phyloP scores from a whole-genome alignment of 2,113 vertebrate genomes.

The Cynopterus brachyotis region DNA sequence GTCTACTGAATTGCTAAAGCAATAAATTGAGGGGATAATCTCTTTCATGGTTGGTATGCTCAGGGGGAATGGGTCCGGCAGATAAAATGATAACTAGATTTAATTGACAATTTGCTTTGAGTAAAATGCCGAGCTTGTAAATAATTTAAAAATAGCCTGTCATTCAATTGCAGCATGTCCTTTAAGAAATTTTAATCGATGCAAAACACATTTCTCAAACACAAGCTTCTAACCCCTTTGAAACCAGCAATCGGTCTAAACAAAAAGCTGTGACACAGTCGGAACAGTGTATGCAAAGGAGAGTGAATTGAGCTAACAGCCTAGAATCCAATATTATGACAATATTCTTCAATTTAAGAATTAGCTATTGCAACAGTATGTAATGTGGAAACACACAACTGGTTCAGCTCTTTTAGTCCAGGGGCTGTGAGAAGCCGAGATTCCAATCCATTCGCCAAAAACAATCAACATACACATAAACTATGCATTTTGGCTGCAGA shows the following conservation, averaged over 20 bases:
- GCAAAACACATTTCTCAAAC: slow-evolving; percentile 82
- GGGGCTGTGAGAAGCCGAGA: slow-evolving; percentile 71
- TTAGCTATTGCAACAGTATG: background rate
- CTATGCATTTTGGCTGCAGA: slow-evolving; percentile 62
- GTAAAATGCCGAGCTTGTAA: slow-evolving; percentile 76
- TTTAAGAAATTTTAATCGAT: slow-evolving; percentile 84
- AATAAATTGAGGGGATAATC: slow-evolving; percentile 76
- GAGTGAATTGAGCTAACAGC: slow-evolving; percentile 75
- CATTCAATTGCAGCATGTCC: slow-evolving; percentile 76
- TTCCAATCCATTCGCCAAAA: slow-evolving; percentile 40
- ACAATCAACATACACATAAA: slow-evolving; percentile 50
- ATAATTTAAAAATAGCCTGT: slow-evolving; percentile 79
- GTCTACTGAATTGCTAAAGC: slow-evolving; percentile 74
- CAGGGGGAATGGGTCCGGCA: slow-evolving; percentile 62
- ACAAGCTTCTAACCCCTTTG: slow-evolving; percentile 59
- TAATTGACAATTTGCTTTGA: slow-evolving; percentile 76
- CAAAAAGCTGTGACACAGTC: slow-evolving; percentile 58
- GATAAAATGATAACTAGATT: slow-evolving; percentile 76
- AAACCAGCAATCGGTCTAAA: slow-evolving; percentile 46
- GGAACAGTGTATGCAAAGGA: slow-evolving; percentile 70
- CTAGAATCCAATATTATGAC: slow-evolving; percentile 80
- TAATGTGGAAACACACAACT: slow-evolving; percentile 76
- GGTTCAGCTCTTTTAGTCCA: slow-evolving; percentile 79
- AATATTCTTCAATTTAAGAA: slow-evolving; percentile 54
- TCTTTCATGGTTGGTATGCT: slow-evolving; percentile 65